Conservation (phyloP, 2,797 vertebrate genomes). For the Megalops cyprinoides region DNA sequence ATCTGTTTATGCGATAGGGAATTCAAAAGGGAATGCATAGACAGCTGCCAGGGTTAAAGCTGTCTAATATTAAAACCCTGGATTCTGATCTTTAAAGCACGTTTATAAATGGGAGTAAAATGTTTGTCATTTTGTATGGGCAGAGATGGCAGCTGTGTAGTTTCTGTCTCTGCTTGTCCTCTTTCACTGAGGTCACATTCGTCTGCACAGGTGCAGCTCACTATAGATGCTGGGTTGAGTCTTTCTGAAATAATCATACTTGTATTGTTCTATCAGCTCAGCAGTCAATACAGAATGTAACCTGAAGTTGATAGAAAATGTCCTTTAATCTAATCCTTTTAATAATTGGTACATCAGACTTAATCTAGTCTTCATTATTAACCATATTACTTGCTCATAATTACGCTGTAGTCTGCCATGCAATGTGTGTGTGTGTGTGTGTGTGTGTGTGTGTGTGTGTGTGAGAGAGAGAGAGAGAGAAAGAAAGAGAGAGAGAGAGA, state of each 20-base stretch:
- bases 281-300: slow-evolving; percentile 2
- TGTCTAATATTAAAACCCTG: slow-evolving; percentile 16
- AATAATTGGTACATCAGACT: neutral
- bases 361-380: slow-evolving; percentile 12
- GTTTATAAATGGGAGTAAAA: slow-evolving; percentile 21
- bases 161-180: neutral
- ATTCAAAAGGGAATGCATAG: slow-evolving; percentile 25
- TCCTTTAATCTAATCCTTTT: slow-evolving; percentile 1
- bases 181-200: neutral
- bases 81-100: slow-evolving; percentile 27
- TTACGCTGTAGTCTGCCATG: neutral
- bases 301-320: neutral
- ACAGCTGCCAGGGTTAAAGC: slow-evolving; percentile 1
- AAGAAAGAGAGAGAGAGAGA: slow-evolving; percentile 11
- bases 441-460: neutral
- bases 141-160: neutral
- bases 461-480: slow-evolving; percentile 20
- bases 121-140: slow-evolving; percentile 9
- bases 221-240: neutral
- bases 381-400: slow-evolving; percentile 24
- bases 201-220: neutral
- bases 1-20: slow-evolving; percentile 25
- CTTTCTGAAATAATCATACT: neutral
- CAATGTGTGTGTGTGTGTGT: neutral
- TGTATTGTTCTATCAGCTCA: neutral